Percentiles rank a stretch among this genome's conserved stretches.
phyloP scores from a whole-genome alignment of 2,113 vertebrate genomes.

The Thalassoma bifasciatum region DNA sequence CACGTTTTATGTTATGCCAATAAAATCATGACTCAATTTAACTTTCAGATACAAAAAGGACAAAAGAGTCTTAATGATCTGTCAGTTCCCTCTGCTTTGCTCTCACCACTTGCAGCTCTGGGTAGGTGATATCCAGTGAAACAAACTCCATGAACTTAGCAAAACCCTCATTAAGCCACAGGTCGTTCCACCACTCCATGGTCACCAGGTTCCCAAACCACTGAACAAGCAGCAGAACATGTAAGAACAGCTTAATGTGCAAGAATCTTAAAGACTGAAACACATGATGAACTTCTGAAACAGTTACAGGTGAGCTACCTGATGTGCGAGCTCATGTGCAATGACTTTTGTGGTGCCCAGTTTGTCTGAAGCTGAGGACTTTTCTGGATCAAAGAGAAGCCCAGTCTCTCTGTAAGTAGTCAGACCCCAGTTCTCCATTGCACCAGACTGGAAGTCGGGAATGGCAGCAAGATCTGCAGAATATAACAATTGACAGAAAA shows the following conservation, averaged over 20 bases:
- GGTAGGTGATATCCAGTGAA: slow-evolving; percentile 75
- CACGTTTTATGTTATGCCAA: too few relatives aligned
- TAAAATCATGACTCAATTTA: too few relatives aligned
- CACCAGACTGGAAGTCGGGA: slow-evolving; percentile 85
- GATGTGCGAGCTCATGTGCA: slow-evolving; percentile 83
- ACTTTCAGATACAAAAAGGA: neutral
- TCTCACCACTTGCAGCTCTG: slow-evolving; percentile 82
- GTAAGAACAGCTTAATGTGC: neutral
- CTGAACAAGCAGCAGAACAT: slow-evolving; percentile 45
- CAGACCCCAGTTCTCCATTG: slow-evolving; percentile 86
- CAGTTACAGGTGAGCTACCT: slow-evolving; percentile 57
- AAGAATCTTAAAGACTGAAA: neutral
- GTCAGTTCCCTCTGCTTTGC: neutral
- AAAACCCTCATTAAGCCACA: slow-evolving; percentile 85
- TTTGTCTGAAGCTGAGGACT: slow-evolving; percentile 80
- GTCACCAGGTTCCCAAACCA: slow-evolving; percentile 86
- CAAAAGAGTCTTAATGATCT: neutral
- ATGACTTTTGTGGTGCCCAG: slow-evolving; percentile 80
- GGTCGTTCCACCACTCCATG: slow-evolving; percentile 86
- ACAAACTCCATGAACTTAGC: slow-evolving; percentile 84
- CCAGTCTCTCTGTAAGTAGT: slow-evolving; percentile 82
- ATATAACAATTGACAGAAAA: neutral
- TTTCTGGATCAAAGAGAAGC: slow-evolving; percentile 78
- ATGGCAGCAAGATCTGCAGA: slow-evolving; percentile 82
- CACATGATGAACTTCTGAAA: neutral